Evolutionary conservation across 2,113 vertebrate genomes (phyloP), one percentile per base, ranked within the genome.

Genomic region (Triplophysa tibetana): DNA sequence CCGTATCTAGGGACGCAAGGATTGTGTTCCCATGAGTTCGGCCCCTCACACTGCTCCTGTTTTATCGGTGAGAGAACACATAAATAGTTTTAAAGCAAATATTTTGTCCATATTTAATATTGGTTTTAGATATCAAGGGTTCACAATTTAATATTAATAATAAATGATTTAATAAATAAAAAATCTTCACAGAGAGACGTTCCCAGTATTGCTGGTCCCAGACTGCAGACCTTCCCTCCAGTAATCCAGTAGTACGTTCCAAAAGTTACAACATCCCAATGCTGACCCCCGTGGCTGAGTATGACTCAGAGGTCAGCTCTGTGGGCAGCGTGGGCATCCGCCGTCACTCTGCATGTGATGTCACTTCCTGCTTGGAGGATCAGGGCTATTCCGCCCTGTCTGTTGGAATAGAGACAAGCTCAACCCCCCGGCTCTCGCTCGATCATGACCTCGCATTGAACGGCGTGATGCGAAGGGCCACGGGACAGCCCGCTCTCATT

Each of bases 231-330:
- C 80, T 93, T 73, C 86, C 90, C 0, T 90, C 93, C 79, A 97
- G 95, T 91, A 98, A 96, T 86, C 96, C 96, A 0, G 97, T 98
- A 84, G 96, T 98, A 79, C 93, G 96, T 13, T 98, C 97, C 0
- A 98, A 96, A 88, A 99, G 97, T 89, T 98, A 98, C 92, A 99
- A 98, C 81, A 97, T 97, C 1, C 97, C 96, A 0, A 90, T 98
- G 89, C 93, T 98, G 88, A 98, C 96, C 0, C 97, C 97, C 0
- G 97, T 98, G 83, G 96, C 93, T 0, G 97, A 99, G 90, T 98
- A 96, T 0, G 97, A 99, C 84, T 91, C 92, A 0, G 97, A 99
- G 86, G 88, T 88, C 66, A 84, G 92, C 84, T 93, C 92, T 0
- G 87, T 92, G 56, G 90, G 94, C 73, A 79, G 93, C 0, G 92